These are phyloP conservation scores for Barbus barbus DNA, from an alignment of 2,113 vertebrate species.

Conservation along the genomic window DNA sequence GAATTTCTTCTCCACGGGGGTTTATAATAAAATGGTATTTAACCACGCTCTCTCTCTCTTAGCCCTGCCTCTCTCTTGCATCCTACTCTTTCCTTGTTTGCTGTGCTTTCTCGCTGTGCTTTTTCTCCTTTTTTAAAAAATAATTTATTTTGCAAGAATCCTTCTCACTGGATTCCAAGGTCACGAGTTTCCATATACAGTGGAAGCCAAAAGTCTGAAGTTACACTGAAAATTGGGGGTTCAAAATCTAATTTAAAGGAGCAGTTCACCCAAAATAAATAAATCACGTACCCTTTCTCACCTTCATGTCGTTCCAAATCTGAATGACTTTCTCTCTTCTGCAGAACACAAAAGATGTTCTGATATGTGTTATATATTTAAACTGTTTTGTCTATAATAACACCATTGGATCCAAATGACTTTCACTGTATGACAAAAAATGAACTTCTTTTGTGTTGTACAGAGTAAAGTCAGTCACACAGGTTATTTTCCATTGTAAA, in stretches of 20 bases:
- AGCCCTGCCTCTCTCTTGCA: conserved; percentile 16
- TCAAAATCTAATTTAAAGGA: conserved; percentile 5
- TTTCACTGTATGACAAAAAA: too few relatives aligned
- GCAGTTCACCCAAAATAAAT: background rate
- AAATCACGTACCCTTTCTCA: background rate
- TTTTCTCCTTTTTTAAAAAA: too few relatives aligned
- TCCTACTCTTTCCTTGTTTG: conserved; percentile 26
- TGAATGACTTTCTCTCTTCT: background rate
- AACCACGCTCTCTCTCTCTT: conserved; percentile 59
- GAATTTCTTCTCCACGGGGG: conserved; percentile 63
- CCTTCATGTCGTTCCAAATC: background rate
- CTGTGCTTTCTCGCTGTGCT: conserved; percentile 30
- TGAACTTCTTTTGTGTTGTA: too few relatives aligned
- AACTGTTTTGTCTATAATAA: background rate
- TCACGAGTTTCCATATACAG: background rate
- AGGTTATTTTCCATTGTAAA: background rate
- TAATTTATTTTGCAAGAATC: conserved; percentile 17
- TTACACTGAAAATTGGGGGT: background rate
- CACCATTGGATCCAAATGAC: background rate
- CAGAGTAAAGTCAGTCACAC: background rate
- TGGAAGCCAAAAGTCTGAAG: background rate
- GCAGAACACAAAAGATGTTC: background rate
- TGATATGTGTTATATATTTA: background rate
- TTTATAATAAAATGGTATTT: conserved; percentile 72
- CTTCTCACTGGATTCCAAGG: background rate